phyloP scores from a whole-genome alignment of 2,113 vertebrate genomes.

The Eulacestoma nigropectus region DNA sequence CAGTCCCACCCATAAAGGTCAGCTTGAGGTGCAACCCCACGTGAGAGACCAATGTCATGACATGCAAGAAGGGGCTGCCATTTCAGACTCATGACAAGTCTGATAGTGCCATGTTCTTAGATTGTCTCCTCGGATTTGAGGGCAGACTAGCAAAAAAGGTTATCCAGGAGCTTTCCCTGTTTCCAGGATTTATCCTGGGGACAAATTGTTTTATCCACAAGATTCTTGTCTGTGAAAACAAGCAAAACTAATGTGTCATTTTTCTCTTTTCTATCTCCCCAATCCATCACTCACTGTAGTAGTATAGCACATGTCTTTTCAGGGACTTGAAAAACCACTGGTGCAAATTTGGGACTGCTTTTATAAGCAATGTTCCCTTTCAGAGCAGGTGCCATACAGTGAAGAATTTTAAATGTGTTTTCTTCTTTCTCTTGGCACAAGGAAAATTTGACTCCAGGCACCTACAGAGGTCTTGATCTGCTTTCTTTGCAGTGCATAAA shows the following conservation, averaged over 20 bases:
- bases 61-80: background rate
- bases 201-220: background rate
- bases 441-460: background rate
- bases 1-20: background rate
- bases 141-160: background rate
- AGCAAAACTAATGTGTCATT: background rate
- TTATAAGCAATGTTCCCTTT: background rate
- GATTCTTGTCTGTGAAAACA: background rate
- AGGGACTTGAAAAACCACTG: background rate
- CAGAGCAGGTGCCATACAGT: background rate
- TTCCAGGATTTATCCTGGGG: background rate
- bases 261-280: background rate
- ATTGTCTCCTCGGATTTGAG: background rate
- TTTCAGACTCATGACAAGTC: background rate
- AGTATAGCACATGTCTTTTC: background rate
- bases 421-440: background rate
- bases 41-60: background rate
- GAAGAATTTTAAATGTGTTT: background rate
- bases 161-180: background rate
- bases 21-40: background rate
- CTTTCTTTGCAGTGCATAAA: slow-evolving; percentile 6
- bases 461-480: background rate
- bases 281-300: background rate
- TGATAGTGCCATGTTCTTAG: background rate
- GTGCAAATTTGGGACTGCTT: background rate